Evolutionary conservation across 2,797 vertebrate genomes (phyloP).

Genomic region (Cetoscarus ocellatus): DNA sequence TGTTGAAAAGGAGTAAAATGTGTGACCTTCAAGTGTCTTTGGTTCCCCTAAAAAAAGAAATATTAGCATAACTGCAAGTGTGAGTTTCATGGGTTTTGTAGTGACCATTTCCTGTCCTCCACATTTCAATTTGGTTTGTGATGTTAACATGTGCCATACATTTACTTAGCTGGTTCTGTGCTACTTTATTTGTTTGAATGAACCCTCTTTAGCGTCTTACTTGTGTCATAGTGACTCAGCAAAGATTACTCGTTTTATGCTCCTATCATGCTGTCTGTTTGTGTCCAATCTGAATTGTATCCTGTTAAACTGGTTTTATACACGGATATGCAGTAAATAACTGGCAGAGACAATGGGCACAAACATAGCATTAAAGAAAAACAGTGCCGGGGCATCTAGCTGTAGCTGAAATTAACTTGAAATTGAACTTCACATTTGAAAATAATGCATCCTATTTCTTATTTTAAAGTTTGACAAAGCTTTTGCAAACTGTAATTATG

Average conservation of each 20-base stretch:
- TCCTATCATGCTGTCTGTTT: slow-evolving; percentile 52
- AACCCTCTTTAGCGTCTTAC: slow-evolving; percentile 42
- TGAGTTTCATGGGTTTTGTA: slow-evolving; percentile 41
- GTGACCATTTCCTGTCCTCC: slow-evolving; percentile 44
- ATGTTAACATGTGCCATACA: slow-evolving; percentile 77
- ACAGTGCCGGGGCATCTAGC: slow-evolving; percentile 33
- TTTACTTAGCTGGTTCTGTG: slow-evolving; percentile 50
- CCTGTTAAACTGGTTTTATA: slow-evolving; percentile 48
- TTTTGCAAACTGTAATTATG: slow-evolving; percentile 45
- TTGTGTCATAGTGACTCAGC: slow-evolving; percentile 54
- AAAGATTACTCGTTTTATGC: slow-evolving; percentile 51
- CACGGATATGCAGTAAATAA: slow-evolving; percentile 42
- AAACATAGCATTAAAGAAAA: slow-evolving; percentile 28
- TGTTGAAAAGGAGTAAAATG: too few species aligned
- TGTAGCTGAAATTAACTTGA: slow-evolving; percentile 31
- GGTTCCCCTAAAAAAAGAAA: slow-evolving; percentile 38
- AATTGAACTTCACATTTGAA: slow-evolving; percentile 19
- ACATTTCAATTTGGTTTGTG: slow-evolving; percentile 52
- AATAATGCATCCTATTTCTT: slow-evolving; percentile 41
- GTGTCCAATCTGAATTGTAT: slow-evolving; percentile 47
- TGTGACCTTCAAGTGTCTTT: too few species aligned
- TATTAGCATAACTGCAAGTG: slow-evolving; percentile 31
- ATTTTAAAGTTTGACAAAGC: slow-evolving; percentile 41
- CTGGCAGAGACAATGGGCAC: slow-evolving; percentile 12
- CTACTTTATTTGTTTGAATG: slow-evolving; percentile 51